phyloP scores from a whole-genome alignment of 1,140 invertebrate species.

The Goniozus legneri region DNA sequence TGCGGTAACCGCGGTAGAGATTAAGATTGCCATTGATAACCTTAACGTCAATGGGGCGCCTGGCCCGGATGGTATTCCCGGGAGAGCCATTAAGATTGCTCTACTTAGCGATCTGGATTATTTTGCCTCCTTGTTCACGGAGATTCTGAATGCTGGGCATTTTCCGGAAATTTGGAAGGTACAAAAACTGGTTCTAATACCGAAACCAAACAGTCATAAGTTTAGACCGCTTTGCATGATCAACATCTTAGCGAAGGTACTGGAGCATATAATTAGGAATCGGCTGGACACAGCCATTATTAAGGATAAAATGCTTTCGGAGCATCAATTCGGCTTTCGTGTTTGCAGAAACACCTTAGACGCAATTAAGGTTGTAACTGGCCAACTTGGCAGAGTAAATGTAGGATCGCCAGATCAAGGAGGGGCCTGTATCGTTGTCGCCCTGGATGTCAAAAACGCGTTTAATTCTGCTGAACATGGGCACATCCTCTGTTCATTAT shows the following conservation, averaged over 20 bases:
- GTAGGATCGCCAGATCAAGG: too few relatives aligned
- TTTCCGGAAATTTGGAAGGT: background rate
- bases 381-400: background rate
- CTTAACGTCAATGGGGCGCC: background rate
- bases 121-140: background rate
- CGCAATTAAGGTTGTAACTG: background rate
- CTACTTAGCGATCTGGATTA: background rate
- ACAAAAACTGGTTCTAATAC: background rate
- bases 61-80: background rate
- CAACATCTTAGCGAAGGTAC: background rate
- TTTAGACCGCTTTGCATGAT: background rate
- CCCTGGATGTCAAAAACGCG: constrained; percentile 28
- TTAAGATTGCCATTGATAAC: background rate
- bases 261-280: background rate
- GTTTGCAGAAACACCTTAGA: background rate
- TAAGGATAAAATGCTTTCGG: background rate
- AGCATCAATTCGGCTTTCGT: background rate
- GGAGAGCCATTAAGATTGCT: background rate
- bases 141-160: background rate
- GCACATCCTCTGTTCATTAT: background rate
- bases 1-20: background rate
- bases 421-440: constrained; percentile 7
- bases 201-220: background rate
- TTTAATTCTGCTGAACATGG: constrained; percentile 19
- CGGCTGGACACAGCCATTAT: background rate